phyloP scores from a whole-genome alignment of 2,888 invertebrate genomes.

The Aleiodes alternator region DNA sequence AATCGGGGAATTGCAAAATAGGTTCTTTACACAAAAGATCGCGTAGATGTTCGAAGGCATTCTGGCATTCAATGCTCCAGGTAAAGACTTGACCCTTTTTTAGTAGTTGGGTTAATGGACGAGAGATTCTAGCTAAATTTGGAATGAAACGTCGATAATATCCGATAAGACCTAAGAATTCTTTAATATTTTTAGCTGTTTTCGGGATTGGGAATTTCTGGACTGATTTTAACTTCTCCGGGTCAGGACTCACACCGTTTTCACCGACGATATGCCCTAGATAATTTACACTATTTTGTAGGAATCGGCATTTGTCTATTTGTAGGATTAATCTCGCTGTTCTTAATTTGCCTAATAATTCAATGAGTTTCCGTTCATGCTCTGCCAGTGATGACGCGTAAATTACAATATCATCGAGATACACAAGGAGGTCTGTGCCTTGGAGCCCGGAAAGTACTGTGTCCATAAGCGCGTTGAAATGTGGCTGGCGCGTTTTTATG shows the following conservation, averaged over 20 bases:
- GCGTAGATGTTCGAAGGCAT: neutral
- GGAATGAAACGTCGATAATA: neutral
- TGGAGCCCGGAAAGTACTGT: neutral
- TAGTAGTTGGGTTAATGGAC: constrained; percentile 29
- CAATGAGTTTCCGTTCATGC: neutral
- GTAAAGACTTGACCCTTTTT: constrained; percentile 2
- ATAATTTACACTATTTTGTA: neutral
- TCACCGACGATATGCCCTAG: neutral
- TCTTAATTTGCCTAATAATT: neutral
- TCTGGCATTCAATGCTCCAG: neutral
- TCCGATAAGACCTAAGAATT: constrained; percentile 10
- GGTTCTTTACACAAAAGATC: constrained; percentile 18
- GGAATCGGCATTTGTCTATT: neutral
- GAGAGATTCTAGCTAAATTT: neutral
- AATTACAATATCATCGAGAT: constrained; percentile 15
- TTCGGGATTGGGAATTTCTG: constrained; percentile 15
- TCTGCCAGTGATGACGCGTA: neutral
- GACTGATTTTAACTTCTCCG: neutral
- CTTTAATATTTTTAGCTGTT: neutral
- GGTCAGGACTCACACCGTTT: neutral
- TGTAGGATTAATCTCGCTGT: constrained; percentile 4
- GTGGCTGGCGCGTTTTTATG: too few species aligned
- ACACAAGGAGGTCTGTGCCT: neutral
- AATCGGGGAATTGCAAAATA: constrained; percentile 5
- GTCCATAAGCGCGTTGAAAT: too few species aligned